A percentile compares a stretch with the other conserved stretches of the same genome.
Conservation (phyloP, 2,888 invertebrate genomes). For the Dicranocentrus wangi region DNA sequence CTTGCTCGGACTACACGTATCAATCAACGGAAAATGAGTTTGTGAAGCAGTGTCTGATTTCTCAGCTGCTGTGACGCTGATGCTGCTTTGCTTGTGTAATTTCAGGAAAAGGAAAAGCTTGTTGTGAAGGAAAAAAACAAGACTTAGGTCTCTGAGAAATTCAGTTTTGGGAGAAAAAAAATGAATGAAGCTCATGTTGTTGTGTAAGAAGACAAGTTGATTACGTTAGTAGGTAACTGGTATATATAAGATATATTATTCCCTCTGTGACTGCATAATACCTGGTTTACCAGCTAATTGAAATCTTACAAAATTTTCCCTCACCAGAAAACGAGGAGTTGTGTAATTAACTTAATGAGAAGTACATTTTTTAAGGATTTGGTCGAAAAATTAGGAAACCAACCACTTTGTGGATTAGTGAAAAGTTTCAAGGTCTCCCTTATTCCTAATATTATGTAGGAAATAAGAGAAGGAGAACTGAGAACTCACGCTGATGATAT, state of each 20-base stretch:
- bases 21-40: conserved; percentile 57
- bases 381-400: neutral
- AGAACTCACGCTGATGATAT: neutral
- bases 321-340: neutral
- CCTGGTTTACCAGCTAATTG: conserved; percentile 2
- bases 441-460: conserved; percentile 29
- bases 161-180: neutral
- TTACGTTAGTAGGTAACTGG: neutral
- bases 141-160: neutral
- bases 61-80: conserved; percentile 1
- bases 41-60: conserved; percentile 32
- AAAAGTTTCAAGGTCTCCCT: conserved; percentile 30
- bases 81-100: too few species aligned
- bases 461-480: neutral
- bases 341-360: neutral
- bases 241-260: too few species aligned
- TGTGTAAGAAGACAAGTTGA: neutral
- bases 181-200: conserved; percentile 9
- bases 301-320: conserved; percentile 11
- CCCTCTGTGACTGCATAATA: too few species aligned
- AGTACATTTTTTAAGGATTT: neutral
- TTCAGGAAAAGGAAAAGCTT: conserved; percentile 3
- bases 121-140: neutral
- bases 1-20: conserved; percentile 45
- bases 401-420: conserved; percentile 13